These are phyloP conservation scores for Aphrophora alni DNA, from an alignment of 2,888 invertebrate genomes.

Conservation along the genomic window DNA sequence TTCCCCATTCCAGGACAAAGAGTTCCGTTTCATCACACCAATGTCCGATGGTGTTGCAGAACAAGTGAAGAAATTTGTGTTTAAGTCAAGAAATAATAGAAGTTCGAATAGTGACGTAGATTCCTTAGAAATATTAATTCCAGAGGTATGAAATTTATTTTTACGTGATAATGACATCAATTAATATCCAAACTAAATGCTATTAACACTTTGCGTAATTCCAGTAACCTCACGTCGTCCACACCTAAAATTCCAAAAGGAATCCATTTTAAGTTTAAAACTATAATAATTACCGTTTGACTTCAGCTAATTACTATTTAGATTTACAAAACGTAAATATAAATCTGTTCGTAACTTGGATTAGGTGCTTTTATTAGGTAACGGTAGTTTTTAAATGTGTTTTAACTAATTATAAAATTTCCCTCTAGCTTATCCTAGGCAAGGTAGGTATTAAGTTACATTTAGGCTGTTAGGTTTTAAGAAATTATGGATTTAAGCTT, in stretches of 20 bases:
- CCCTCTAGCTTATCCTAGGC: no score
- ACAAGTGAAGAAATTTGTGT: slow-evolving; percentile 83
- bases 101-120: slow-evolving; percentile 70
- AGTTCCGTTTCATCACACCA: slow-evolving; percentile 52
- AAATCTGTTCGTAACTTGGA: no score
- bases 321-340: no score
- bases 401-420: no score
- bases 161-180: slow-evolving; percentile 20
- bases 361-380: no score
- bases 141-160: slow-evolving; percentile 64
- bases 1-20: neutral
- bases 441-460: no score
- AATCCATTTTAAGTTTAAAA: neutral
- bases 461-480: no score
- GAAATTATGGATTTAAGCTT: no score
- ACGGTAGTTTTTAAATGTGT: no score
- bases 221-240: slow-evolving; percentile 29
- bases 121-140: slow-evolving; percentile 79
- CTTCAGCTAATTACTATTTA: no score
- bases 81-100: slow-evolving; percentile 69
- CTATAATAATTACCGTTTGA: no score
- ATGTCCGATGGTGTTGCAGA: slow-evolving; percentile 69
- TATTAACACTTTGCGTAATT: slow-evolving; percentile 30
- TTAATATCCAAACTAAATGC: neutral
- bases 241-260: neutral